phyloP scores from a whole-genome alignment of 2,797 vertebrate genomes.

The Nothura maculosa region DNA sequence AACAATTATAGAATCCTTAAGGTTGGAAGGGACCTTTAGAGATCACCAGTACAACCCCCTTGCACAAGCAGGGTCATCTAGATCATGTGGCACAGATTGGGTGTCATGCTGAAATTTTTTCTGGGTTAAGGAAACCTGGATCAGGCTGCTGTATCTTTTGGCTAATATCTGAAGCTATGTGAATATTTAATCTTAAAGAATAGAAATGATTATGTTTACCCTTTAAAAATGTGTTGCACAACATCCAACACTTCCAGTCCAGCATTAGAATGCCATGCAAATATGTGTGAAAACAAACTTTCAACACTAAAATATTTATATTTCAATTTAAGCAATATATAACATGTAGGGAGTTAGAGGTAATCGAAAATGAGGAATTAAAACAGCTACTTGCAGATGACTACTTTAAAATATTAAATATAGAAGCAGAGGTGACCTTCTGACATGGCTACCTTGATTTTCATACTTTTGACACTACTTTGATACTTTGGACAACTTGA shows the following conservation, averaged over 20 bases:
- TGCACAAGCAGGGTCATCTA: too few relatives aligned
- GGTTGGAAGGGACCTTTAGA: too few relatives aligned
- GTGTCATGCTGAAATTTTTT: background rate
- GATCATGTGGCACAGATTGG: too few relatives aligned
- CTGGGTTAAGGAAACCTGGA: too few relatives aligned
- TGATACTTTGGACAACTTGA: background rate
- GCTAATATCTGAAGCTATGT: background rate
- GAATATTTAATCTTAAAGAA: background rate
- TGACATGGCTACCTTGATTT: background rate
- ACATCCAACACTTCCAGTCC: background rate
- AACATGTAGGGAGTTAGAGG: background rate
- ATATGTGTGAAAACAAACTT: background rate
- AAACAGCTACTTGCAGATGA: background rate
- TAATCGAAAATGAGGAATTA: background rate
- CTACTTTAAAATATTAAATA: background rate
- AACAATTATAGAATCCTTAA: too few relatives aligned
- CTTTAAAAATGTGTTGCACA: background rate
- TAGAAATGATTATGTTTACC: background rate
- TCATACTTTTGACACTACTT: too few relatives aligned
- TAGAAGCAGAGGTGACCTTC: background rate
- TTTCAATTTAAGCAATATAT: background rate
- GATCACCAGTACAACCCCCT: too few relatives aligned
- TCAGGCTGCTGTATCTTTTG: background rate
- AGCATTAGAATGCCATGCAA: background rate
- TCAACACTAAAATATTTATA: background rate